Evolutionary conservation across 2,113 vertebrate species (phyloP), one percentile per base, ranked within the genome.

Genomic region (Ictidomys tridecemlineatus): DNA sequence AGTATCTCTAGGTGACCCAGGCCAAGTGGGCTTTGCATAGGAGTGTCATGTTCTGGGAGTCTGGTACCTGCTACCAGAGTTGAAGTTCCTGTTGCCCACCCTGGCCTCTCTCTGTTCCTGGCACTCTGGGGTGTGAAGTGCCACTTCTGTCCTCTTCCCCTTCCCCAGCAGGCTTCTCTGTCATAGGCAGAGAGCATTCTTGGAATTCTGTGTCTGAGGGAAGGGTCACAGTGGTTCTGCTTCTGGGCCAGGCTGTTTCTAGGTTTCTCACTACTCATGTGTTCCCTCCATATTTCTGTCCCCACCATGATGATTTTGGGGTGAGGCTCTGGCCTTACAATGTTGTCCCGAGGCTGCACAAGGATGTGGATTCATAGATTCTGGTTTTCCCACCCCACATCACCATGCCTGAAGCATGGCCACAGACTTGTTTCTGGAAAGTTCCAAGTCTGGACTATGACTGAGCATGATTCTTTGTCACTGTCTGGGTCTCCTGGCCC

Each of bases 261-360:
- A 4, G 18, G 10, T 70, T 89, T 83, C 79, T 32, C 32, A n/a
- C 28, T 73, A 83, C 77, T 79, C 10, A n/a, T 28, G 58, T 14
- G 32, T 72, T 20, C 67, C 34, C 32, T 85, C 51, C 37, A 4
- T 0, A 0, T 56, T n/a, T 77, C 58, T 85, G n/a, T 63, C 61
- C 22, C 13, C n/a, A 45, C 69, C 26, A 1, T 13, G 94, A 13
- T 12, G 56, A 8, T 45, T 45, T 61, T 26, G 14, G 39, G 87
- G 70, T 20, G 56, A 85, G 37, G 42, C 8, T 0, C 4, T 32
- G 26, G 26, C 70, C n/a, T 69, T 39, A 14, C 42, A 0, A 0
- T 53, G 18, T 53, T 42, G 17, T 56, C 26, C 32, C 24, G 56
- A 22, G 30, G 58, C 17, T 45, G 28, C 0, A 4, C 28, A 56